These are phyloP conservation scores for Semicossyphus pulcher DNA, from an alignment of 2,113 vertebrate species.

Conservation along the genomic window DNA sequence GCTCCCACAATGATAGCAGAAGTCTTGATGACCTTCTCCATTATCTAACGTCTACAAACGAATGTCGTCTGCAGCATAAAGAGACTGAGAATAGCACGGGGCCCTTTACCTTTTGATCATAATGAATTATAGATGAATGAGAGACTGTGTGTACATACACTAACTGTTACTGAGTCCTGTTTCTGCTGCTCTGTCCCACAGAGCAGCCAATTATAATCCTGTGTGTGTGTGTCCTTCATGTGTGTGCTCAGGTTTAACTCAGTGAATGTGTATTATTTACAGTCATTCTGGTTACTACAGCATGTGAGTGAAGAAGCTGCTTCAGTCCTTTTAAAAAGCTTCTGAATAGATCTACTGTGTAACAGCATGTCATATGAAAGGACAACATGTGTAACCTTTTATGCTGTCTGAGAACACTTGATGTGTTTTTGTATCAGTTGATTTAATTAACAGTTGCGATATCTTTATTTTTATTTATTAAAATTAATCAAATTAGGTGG, in stretches of 20 bases:
- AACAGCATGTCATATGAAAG: too few relatives aligned
- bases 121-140: conserved; percentile 22
- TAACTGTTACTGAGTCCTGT: background rate
- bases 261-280: too few relatives aligned
- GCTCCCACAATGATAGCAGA: background rate
- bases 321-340: too few relatives aligned
- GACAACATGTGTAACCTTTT: too few relatives aligned
- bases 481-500: too few relatives aligned
- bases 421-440: too few relatives aligned
- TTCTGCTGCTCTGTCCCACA: background rate
- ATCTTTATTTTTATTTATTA: too few relatives aligned
- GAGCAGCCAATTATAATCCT: background rate
- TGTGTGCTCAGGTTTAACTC: background rate
- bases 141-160: background rate
- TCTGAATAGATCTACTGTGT: too few relatives aligned
- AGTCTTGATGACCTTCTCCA: conserved; percentile 1
- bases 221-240: background rate
- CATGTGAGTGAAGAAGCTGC: too few relatives aligned
- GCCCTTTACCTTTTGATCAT: conserved; percentile 21
- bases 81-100: background rate
- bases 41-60: conserved; percentile 1
- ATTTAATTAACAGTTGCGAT: too few relatives aligned
- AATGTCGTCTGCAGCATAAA: background rate
- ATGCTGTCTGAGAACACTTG: too few relatives aligned
- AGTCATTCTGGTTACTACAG: too few relatives aligned